Evolutionary conservation across 2,113 vertebrate genomes (phyloP), one percentile per base, ranked within the genome.

Genomic region (Lucifuga dentata): DNA sequence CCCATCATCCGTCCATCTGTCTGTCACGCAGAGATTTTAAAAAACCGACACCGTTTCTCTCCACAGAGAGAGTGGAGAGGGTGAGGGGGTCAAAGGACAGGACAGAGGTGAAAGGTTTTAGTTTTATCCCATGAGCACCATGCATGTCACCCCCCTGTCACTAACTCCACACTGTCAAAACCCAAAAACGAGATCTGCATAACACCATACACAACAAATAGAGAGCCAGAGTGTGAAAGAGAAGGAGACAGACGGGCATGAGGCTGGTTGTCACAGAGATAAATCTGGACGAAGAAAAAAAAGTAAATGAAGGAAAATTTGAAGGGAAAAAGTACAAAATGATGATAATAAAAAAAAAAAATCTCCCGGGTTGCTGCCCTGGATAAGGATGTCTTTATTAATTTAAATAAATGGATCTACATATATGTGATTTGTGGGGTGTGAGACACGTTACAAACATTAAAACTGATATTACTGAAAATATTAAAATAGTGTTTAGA

Each of bases 91-190:
- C 78, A 78, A 16, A 58, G 65, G 86, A 72, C 75, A 73, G 40
- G 60, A 36, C 32, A 70, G 53, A 60, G 73, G 73, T 76, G 63
- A 86, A 76, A 83, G 84, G 78, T 84, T 68, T 64, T 39, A 58
- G 59, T 32, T 74, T 74, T 40, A 58, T 85, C 88, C 83, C 83
- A 53, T 50, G 86, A 86, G 88, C 58, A 51, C 11, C 9, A 41
- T 16, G n/a, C 53, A 70, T 85, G 87, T 88, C 84, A 83, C 57
- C 55, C 72, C 68, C 35, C 78, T 63, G 76, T 88, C 86, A 80
- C 49, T 85, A 86, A 79, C 40, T 19, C 50, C 53, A 35, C 45
- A 32, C 69, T 77, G 75, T 67, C 81, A 84, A 38, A 62, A 50
- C 60, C 33, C 50, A 51, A 8, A 55, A 66, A 58, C 71, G 36